Conservation (phyloP, 2,797 vertebrate species). For the Chiloscyllium punctatum region DNA sequence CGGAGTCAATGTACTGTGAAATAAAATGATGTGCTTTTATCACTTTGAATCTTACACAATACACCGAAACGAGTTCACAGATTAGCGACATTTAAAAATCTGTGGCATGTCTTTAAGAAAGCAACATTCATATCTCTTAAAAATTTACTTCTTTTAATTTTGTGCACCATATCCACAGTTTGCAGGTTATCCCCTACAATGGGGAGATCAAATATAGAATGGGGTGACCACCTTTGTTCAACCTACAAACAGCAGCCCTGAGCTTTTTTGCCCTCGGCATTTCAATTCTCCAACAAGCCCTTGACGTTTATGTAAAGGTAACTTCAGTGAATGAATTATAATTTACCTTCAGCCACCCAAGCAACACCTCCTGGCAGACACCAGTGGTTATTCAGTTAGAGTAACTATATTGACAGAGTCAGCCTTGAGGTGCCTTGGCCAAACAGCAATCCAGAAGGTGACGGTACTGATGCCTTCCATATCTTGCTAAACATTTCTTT, state of each 20-base stretch:
- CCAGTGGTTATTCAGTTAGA: no score
- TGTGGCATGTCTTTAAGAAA: neutral
- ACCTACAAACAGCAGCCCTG: no score
- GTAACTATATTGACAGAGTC: neutral
- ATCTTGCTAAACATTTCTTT: neutral
- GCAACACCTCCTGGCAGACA: neutral
- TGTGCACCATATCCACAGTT: neutral
- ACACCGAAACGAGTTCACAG: neutral
- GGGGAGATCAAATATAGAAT: neutral
- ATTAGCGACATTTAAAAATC: neutral
- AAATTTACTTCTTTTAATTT: neutral
- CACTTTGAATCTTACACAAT: neutral
- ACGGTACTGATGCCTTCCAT: neutral
- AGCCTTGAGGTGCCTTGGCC: neutral
- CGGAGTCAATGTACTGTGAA: slow-evolving; percentile 83
- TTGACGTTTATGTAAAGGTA: neutral
- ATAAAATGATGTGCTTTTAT: neutral
- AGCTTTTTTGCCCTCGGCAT: neutral
- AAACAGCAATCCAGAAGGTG: neutral
- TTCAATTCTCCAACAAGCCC: neutral
- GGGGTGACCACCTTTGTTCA: neutral
- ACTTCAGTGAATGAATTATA: neutral
- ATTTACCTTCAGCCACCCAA: neutral
- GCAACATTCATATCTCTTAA: neutral
- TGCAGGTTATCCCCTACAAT: neutral